These are phyloP conservation scores for Colius striatus DNA, from an alignment of 2,113 vertebrate genomes.

Conservation along the genomic window DNA sequence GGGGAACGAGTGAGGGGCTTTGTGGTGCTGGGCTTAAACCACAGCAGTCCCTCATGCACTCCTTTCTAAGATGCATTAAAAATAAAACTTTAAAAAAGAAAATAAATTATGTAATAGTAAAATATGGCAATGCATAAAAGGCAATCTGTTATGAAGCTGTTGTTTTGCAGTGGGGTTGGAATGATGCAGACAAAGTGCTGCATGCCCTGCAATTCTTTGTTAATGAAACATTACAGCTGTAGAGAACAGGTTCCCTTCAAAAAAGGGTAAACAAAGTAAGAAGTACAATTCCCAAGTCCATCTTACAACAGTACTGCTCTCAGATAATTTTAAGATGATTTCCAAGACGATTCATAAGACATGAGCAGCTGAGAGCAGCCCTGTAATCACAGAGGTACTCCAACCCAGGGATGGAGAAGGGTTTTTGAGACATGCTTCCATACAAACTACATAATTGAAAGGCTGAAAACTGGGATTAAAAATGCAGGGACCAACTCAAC, in stretches of 20 bases:
- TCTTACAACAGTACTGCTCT: not conserved
- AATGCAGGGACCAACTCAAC: not conserved
- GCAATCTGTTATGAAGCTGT: not conserved
- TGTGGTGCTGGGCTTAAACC: no score
- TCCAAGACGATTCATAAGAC: not conserved
- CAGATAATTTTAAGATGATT: not conserved
- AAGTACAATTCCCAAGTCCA: no score
- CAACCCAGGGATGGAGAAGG: not conserved
- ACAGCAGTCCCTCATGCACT: no score
- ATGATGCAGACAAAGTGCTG: not conserved
- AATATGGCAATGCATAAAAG: no score
- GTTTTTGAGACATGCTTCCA: not conserved
- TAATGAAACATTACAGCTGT: not conserved
- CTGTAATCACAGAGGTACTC: not conserved
- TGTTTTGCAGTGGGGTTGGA: no score
- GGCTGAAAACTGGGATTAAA: not conserved
- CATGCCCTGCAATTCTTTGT: not conserved
- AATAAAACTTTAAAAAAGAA: not conserved
- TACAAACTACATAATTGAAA: not conserved
- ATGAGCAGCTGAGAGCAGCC: not conserved
- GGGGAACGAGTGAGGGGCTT: no score
- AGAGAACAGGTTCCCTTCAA: not conserved
- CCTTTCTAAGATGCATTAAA: not conserved
- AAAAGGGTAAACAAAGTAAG: not conserved
- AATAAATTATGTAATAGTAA: not conserved